A percentile compares a stretch with the other conserved stretches of the same genome.
These are phyloP conservation scores for Paramisgurnus dabryanus DNA, from an alignment of 2,113 vertebrate genomes.

Conservation along the genomic window DNA sequence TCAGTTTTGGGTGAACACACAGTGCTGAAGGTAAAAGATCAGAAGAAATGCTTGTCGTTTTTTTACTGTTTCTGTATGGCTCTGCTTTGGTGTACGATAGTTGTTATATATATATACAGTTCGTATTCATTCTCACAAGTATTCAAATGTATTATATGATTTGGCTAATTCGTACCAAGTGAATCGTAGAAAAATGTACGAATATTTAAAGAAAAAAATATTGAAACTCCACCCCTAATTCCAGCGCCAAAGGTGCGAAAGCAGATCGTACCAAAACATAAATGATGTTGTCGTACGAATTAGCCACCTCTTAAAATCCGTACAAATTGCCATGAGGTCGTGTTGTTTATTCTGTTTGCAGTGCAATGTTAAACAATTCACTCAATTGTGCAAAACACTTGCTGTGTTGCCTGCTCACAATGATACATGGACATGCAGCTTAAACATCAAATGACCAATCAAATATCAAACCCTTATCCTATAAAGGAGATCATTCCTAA, in stretches of 20 bases:
- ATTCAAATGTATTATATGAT: too few relatives aligned
- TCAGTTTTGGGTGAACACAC: neutral
- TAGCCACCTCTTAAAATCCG: too few relatives aligned
- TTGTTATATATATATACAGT: neutral
- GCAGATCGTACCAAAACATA: too few relatives aligned
- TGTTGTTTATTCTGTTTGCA: constrained; percentile 4
- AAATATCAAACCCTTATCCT: neutral
- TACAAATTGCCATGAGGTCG: neutral
- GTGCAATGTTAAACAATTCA: constrained; percentile 54
- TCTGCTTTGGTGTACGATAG: neutral
- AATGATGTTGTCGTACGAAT: too few relatives aligned
- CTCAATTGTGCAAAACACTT: constrained; percentile 76
- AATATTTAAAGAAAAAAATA: too few relatives aligned
- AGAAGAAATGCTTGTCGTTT: neutral
- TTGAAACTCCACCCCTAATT: too few relatives aligned
- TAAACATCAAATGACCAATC: neutral
- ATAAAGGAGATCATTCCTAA: neutral
- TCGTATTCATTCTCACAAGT: too few relatives aligned
- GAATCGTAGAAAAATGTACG: too few relatives aligned
- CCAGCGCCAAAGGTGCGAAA: too few relatives aligned
- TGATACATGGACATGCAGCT: too few relatives aligned
- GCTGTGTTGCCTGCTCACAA: constrained; percentile 37
- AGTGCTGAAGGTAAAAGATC: neutral
- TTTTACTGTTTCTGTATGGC: neutral
- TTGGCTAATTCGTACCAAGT: too few relatives aligned